These are phyloP conservation scores for Clitarchus hookeri DNA, from an alignment of 2,888 invertebrate species.

Conservation along the genomic window DNA sequence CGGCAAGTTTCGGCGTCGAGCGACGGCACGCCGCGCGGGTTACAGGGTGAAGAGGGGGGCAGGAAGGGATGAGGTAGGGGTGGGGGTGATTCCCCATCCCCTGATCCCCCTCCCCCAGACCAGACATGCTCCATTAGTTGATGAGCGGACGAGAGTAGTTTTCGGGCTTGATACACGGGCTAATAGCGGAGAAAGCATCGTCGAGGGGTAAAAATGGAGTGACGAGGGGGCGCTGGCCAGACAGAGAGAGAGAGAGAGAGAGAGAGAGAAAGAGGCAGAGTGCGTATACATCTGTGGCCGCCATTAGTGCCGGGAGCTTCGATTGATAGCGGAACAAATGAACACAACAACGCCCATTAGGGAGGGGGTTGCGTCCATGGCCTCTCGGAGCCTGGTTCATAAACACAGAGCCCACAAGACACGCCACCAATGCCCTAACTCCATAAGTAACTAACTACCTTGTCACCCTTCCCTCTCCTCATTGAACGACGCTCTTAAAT, in stretches of 20 bases:
- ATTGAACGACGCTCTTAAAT: neutral
- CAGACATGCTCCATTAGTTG: conserved; percentile 25
- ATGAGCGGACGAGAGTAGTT: conserved; percentile 18
- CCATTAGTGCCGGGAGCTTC: neutral
- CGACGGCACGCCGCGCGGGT: neutral
- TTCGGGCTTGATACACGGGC: conserved; percentile 14
- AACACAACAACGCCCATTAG: conserved; percentile 8
- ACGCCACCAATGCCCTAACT: neutral
- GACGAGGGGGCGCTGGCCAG: neutral
- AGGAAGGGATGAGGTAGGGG: neutral
- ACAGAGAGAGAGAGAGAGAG: too few relatives aligned
- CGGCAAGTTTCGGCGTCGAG: neutral
- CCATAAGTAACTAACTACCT: neutral
- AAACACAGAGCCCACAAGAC: neutral
- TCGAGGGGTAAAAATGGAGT: conserved; percentile 10
- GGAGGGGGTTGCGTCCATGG: neutral
- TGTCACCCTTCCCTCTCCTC: neutral
- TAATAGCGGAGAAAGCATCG: conserved; percentile 14
- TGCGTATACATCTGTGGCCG: neutral
- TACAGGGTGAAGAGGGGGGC: neutral
- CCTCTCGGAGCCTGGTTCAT: neutral
- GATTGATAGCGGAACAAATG: conserved; percentile 10
- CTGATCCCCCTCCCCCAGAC: neutral
- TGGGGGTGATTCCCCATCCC: neutral
- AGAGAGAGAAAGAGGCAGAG: neutral